Evolutionary conservation across 2,113 vertebrate genomes (phyloP).

Genomic region (Acinonyx jubatus): DNA sequence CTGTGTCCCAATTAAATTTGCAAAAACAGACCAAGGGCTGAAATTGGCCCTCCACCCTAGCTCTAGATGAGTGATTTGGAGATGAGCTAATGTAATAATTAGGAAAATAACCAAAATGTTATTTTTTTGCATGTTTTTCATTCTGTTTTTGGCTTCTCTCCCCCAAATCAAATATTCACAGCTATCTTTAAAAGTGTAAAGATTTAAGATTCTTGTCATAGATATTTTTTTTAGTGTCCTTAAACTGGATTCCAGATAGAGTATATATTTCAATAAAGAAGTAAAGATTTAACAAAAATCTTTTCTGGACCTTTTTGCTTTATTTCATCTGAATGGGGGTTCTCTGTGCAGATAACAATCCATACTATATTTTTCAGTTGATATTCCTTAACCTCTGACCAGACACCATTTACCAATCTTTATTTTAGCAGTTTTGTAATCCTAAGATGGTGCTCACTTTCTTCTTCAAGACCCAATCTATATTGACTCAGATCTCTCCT

Average conservation of each 20-base stretch:
- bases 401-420: constrained; percentile 26
- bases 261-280: background rate
- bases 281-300: background rate
- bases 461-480: constrained; percentile 43
- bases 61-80: background rate
- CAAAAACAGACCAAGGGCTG: background rate
- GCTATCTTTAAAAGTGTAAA: constrained; percentile 27
- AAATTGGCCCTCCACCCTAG: background rate
- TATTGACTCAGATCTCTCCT: constrained; percentile 66
- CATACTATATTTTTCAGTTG: background rate
- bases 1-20: background rate
- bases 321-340: background rate
- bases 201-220: constrained; percentile 11
- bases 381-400: background rate
- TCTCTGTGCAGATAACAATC: background rate
- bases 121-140: background rate
- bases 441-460: background rate
- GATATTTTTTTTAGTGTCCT: background rate
- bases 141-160: background rate
- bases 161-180: background rate
- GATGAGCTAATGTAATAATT: background rate
- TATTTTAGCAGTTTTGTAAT: constrained; percentile 40
- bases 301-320: background rate
- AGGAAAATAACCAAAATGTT: constrained; percentile 10
- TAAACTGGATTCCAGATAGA: background rate